Conservation (phyloP, 2,888 invertebrate species). For the Malacosoma neustria region DNA sequence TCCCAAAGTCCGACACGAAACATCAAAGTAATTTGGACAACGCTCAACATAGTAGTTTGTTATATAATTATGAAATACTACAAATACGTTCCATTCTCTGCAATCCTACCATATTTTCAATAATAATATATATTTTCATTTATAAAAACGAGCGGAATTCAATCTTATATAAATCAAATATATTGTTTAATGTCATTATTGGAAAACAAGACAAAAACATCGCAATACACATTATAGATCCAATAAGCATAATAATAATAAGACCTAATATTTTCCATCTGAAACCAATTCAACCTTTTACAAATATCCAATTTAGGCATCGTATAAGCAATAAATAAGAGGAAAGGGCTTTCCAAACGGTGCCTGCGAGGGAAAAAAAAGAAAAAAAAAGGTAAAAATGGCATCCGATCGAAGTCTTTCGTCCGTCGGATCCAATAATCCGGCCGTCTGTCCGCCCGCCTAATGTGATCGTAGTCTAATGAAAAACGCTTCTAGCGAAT, state of each 20-base stretch:
- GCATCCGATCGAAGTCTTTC: constrained; percentile 69
- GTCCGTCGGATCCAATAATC: constrained; percentile 75
- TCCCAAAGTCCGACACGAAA: no score
- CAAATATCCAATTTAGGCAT: constrained; percentile 70
- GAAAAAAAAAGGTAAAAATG: constrained; percentile 47
- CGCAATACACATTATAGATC: constrained; percentile 3
- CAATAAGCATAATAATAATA: constrained; percentile 19
- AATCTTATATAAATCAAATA: no score
- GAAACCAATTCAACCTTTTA: constrained; percentile 59
- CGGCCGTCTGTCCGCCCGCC: constrained; percentile 68
- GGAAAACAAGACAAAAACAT: no score
- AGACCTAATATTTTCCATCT: constrained; percentile 49
- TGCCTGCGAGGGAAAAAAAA: constrained; percentile 36
- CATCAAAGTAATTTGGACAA: no score
- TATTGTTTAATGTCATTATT: no score
- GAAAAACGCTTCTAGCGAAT: constrained; percentile 52
- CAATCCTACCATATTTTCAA: no score
- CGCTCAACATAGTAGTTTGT: no score
- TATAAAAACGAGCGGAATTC: no score
- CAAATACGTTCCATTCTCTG: no score
- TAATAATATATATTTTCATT: no score
- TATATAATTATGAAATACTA: no score
- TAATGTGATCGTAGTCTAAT: constrained; percentile 74
- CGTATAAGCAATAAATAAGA: constrained; percentile 75
- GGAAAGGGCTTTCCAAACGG: constrained; percentile 72